Percentiles rank a stretch among this genome's conserved stretches.
Evolutionary conservation across 2,113 vertebrate genomes (phyloP).

Genomic region (Oenanthe melanoleuca): DNA sequence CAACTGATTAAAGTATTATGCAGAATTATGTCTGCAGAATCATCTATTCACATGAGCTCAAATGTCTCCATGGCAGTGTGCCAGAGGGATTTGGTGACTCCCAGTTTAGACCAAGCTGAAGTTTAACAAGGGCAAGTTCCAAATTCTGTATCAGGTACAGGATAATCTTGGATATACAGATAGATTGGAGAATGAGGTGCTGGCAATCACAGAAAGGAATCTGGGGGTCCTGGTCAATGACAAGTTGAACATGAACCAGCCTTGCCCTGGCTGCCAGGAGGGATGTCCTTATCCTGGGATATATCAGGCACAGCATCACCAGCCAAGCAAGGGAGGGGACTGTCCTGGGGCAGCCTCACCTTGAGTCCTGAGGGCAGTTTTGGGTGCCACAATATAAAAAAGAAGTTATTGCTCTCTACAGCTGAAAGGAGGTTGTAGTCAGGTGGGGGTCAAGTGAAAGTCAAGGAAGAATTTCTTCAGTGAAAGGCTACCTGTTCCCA

Average conservation of each 20-base stretch:
- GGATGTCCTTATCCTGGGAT: accelerated
- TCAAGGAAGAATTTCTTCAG: neutral
- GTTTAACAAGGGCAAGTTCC: neutral
- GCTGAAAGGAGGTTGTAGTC: neutral
- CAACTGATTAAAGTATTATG: neutral
- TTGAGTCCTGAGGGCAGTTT: accelerated
- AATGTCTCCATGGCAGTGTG: neutral
- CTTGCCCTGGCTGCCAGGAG: neutral
- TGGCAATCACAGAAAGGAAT: accelerated
- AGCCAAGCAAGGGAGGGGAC: accelerated
- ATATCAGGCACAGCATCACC: accelerated
- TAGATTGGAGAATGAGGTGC: neutral
- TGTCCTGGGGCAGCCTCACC: neutral
- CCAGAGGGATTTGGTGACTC: neutral
- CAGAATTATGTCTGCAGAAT: neutral
- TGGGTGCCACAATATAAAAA: neutral
- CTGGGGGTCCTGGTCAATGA: accelerated
- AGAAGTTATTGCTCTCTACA: neutral
- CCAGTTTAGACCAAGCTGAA: neutral
- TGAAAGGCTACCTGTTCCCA: neutral
- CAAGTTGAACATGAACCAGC: accelerated
- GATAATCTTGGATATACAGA: accelerated
- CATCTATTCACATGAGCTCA: neutral
- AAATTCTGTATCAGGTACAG: neutral
- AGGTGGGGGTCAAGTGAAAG: neutral